phyloP scores from a whole-genome alignment of 2,888 invertebrate species.

The Chalcosyrphus nemorum region DNA sequence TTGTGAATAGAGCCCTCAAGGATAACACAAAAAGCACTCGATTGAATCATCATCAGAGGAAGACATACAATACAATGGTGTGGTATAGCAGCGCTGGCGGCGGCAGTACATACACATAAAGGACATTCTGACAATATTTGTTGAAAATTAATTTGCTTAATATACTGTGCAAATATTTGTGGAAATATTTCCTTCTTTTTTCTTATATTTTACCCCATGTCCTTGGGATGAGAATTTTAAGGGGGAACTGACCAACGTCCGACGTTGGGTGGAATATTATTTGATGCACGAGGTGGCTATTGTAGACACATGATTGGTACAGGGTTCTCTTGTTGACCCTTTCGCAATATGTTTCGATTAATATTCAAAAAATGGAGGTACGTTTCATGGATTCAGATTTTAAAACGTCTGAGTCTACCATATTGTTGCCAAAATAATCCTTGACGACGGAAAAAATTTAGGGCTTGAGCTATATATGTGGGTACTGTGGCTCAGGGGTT shows the following conservation, averaged over 20 bases:
- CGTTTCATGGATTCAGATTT: too few relatives aligned
- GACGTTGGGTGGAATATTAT: background rate
- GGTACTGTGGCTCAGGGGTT: too few relatives aligned
- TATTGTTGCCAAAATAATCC: too few relatives aligned
- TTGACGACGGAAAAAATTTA: too few relatives aligned
- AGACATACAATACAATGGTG: background rate
- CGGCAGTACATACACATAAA: too few relatives aligned
- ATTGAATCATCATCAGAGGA: constrained; percentile 52
- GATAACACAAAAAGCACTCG: constrained; percentile 41
- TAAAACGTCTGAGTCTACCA: too few relatives aligned
- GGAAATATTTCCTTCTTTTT: background rate
- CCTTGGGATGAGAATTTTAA: background rate
- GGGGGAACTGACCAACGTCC: background rate
- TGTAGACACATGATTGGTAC: background rate
- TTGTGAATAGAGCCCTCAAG: constrained; percentile 8
- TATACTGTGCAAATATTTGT: constrained; percentile 57
- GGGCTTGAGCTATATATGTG: too few relatives aligned
- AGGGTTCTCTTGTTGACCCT: too few relatives aligned
- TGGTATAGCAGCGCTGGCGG: background rate
- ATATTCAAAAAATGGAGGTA: too few relatives aligned
- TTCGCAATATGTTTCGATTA: too few relatives aligned
- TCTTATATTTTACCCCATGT: too few relatives aligned
- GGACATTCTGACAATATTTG: constrained; percentile 59
- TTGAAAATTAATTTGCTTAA: constrained; percentile 66
- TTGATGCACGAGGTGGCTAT: background rate